phyloP scores from a whole-genome alignment of 2,113 vertebrate genomes.

The Podarcis muralis region DNA sequence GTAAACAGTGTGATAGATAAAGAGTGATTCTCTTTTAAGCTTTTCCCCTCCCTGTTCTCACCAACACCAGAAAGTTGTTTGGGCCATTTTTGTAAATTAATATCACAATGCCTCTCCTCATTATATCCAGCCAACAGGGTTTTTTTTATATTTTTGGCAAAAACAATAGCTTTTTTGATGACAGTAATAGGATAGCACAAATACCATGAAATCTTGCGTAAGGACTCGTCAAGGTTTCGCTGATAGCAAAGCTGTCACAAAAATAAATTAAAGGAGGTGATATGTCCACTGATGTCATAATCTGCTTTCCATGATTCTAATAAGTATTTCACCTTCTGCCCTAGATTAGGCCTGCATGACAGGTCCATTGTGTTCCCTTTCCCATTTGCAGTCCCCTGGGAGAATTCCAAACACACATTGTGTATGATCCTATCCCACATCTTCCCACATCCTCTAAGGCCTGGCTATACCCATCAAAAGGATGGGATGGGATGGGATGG shows the following conservation, averaged over 20 bases:
- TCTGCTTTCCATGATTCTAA: neutral
- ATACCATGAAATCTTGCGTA: conserved; percentile 42
- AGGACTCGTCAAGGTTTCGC: conserved; percentile 25
- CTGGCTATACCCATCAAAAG: neutral
- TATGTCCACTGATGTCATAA: conserved; percentile 29
- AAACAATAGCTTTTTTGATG: conserved; percentile 35
- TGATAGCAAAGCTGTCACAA: neutral
- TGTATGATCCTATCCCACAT: neutral
- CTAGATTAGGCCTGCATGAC: neutral
- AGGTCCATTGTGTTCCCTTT: neutral
- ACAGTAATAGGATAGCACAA: conserved; percentile 36
- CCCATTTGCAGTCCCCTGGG: neutral
- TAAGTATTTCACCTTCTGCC: neutral
- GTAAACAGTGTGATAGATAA: conserved; percentile 45
- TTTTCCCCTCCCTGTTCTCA: conserved; percentile 17
- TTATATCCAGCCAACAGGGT: conserved; percentile 15
- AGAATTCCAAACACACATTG: neutral
- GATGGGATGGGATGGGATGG: neutral
- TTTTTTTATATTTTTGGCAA: neutral
- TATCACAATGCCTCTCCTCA: neutral
- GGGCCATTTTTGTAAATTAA: conserved; percentile 19
- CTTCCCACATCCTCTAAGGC: neutral
- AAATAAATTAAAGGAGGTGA: conserved; percentile 17
- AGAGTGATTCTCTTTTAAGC: conserved; percentile 31
- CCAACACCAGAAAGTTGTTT: conserved; percentile 40